Base-by-base conservation (phyloP, 2,797 vertebrate genomes). In the Acrossocheilus fasciatus region DNA sequence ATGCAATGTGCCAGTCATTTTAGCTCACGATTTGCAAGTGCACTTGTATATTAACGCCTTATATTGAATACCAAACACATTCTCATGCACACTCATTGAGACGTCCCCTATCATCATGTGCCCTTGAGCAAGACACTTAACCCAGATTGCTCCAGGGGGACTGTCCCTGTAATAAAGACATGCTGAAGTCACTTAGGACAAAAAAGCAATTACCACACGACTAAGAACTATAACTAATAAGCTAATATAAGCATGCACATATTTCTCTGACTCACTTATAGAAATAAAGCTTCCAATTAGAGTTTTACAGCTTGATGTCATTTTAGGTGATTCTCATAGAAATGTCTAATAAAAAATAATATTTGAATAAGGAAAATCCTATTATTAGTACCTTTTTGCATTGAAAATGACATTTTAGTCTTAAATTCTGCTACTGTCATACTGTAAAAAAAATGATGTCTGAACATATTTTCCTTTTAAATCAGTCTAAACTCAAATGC, bases 221-320 rank as follows among this genome's bases (percentile, higher is more conserved):
- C 81, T 82, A 57, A 54, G 43, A 70, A 70, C 34, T 70, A 39
- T 18, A 82, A 82, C 66, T 72, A 82, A 82, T 50, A 69, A 12
- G 66, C 66, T 70, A 72, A 62, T 78, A 78, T 26, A 79, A 11
- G 76, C 39, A 43, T 62, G 54, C 62, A 52, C 30, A 81, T 52
- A 50, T 69, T 50, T 68, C 41, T 54, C 50, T 36, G 50, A 50
- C 26, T 81, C 43, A 8, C 20, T n/a, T 69, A 52, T 80, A 23
- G 17, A 81, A 68, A 57, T 23, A 57, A 15, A 59, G 36, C 34
- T 59, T 78, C 34, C 54, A 78, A 59, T 76, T 36, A 57, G 18
- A 11, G 34, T 76, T 54, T 76, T 23, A 54, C 47, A 23, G 47
- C 30, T 76, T 54, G 47, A 52, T 52, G 70, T 43, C 23, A 15